Evolutionary conservation across 2,888 invertebrate species (phyloP), one percentile per base, ranked within the genome.

Genomic region (Ochlodes sylvanus): DNA sequence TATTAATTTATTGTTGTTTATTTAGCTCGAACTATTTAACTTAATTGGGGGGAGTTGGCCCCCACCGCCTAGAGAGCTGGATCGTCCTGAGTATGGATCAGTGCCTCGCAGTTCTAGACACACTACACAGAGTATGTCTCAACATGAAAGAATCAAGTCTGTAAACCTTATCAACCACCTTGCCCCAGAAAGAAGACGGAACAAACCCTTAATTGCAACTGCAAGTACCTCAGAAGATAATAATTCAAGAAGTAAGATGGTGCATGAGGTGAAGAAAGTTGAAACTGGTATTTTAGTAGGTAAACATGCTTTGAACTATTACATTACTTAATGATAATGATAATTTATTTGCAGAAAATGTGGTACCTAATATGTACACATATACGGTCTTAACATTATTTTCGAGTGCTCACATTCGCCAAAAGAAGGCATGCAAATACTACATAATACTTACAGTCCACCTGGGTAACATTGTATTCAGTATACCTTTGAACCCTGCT

Each of bases 91-190:
- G 76, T 89, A 90, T 89, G 90, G 89, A 72, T 85, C 88, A 68
- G 79, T 82, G 73, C 84, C 84, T 17, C 77, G 77, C 44, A 80
- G 72, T 55, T 76, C 75, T 70, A 82, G 76, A 73, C 80, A 76
- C 84, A 92, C 83, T 84, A 91, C 90, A 90, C 91, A 92, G 81
- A 86, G 84, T 66, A 72, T 86, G 60, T 75, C 83, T 44, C 87
- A 85, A 68, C 79, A 84, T 79, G 94, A 92, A 71, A 88, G 95
- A 75, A 90, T 94, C 75, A 95, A 95, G 80, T 95, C 95, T 78
- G 85, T 92, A 6, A 95, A 95, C 83, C 87, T 94, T 47, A 80
- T 95, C 69, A 91, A 94, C 69, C 95, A 95, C 76, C 80, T 95
- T 68, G 87, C 92, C 55, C 88, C 92, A 71, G 91, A 93, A 21